These are phyloP conservation scores for Patiria miniata DNA, from an alignment of 35 echinoderm and acorn worm genomes.

Conservation along the genomic window DNA sequence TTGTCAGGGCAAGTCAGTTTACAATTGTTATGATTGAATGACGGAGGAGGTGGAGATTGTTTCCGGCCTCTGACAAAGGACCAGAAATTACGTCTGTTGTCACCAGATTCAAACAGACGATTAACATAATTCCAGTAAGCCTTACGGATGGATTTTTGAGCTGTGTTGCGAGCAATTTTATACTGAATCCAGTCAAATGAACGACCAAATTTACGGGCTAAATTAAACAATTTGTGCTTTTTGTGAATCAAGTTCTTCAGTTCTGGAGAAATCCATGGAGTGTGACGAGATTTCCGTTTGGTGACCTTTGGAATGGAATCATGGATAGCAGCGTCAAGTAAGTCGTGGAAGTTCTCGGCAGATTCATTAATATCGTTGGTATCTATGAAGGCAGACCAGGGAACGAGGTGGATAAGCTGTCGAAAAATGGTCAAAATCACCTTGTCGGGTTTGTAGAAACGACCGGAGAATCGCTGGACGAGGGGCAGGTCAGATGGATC, in stretches of 20 bases:
- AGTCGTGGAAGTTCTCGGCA: constrained; percentile 8
- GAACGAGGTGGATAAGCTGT: constrained; percentile 9
- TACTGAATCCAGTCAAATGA: constrained; percentile 31
- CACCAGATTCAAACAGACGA: constrained; percentile 1
- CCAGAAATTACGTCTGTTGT: constrained; percentile 37
- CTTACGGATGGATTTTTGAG: neutral
- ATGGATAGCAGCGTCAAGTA: constrained; percentile 29
- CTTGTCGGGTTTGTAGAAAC: no score
- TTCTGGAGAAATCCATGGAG: constrained; percentile 35
- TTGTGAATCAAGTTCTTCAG: constrained; percentile 32
- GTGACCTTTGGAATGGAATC: constrained; percentile 33
- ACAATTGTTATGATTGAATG: neutral
- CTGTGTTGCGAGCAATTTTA: constrained; percentile 16
- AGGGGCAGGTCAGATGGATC: neutral
- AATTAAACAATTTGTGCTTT: constrained; percentile 31
- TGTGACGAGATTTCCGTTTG: constrained; percentile 10
- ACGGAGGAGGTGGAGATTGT: constrained; percentile 23
- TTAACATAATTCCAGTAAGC: constrained; percentile 43
- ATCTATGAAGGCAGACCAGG: constrained; percentile 32
- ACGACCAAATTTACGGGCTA: neutral
- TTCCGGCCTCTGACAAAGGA: constrained; percentile 25
- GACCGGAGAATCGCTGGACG: neutral
- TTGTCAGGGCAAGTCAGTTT: neutral
- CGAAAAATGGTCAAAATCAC: constrained; percentile 44
- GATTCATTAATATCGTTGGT: constrained; percentile 24